Conservation (phyloP, 2,888 invertebrate genomes). For the Eretmocerus hayati region DNA sequence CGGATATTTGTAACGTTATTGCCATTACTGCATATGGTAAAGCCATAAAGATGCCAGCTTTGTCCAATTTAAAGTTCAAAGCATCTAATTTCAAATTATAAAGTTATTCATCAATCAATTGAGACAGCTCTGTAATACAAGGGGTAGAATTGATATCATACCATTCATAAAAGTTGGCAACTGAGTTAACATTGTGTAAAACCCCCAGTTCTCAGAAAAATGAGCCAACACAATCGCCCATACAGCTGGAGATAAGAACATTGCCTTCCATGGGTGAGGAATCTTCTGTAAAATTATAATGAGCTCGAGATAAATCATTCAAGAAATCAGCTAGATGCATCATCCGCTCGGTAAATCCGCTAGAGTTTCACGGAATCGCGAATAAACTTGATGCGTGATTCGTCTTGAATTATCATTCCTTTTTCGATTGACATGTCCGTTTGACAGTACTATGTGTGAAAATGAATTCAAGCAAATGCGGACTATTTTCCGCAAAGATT, state of each 20-base stretch:
- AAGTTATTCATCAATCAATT: background rate
- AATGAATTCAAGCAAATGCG: no score
- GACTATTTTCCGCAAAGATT: no score
- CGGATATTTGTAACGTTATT: constrained; percentile 69
- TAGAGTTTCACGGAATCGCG: no score
- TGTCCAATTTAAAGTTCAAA: constrained; percentile 63
- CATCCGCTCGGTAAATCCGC: no score
- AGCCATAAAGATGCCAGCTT: constrained; percentile 78
- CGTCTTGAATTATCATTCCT: no score
- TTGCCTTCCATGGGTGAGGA: constrained; percentile 69
- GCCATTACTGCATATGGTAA: constrained; percentile 87
- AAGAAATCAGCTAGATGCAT: no score
- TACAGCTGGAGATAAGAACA: constrained; percentile 69
- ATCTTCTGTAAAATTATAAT: constrained; percentile 34
- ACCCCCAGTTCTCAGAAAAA: constrained; percentile 86
- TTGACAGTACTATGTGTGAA: no score
- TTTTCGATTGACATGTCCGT: no score
- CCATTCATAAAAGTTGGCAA: constrained; percentile 78
- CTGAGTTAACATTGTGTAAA: constrained; percentile 77
- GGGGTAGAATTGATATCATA: no score
- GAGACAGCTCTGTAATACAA: background rate
- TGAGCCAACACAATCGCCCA: constrained; percentile 80
- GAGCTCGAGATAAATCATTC: no score
- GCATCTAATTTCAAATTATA: constrained; percentile 52
- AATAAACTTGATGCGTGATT: no score